phyloP scores from a whole-genome alignment of 1,140 invertebrate species.

The Sitodiplosis mosellana region DNA sequence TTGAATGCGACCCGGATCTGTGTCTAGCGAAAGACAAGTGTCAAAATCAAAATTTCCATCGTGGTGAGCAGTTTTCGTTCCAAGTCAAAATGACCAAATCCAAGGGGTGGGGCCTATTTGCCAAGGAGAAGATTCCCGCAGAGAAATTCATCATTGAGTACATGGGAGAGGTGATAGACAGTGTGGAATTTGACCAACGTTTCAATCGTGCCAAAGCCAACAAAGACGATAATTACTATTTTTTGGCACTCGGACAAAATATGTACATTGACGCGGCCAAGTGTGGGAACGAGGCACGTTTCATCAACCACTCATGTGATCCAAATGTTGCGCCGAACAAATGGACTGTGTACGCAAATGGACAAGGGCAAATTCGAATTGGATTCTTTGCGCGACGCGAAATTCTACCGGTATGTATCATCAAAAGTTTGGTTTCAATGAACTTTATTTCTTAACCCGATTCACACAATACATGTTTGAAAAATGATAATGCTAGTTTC shows the following conservation, averaged over 20 bases:
- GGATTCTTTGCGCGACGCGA: too few relatives aligned
- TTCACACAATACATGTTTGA: too few relatives aligned
- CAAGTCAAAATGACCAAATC: conserved; percentile 51
- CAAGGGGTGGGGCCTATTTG: conserved; percentile 75
- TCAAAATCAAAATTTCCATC: conserved; percentile 74
- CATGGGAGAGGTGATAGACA: conserved; percentile 87
- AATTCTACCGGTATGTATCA: too few relatives aligned
- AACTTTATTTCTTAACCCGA: too few relatives aligned
- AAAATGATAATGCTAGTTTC: too few relatives aligned
- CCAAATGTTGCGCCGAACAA: too few relatives aligned
- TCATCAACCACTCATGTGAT: too few relatives aligned
- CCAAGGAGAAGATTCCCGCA: conserved; percentile 46
- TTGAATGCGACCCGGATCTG: conserved; percentile 67
- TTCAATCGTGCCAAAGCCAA: conserved; percentile 60
- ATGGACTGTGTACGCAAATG: too few relatives aligned
- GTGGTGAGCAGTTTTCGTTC: conserved; percentile 64
- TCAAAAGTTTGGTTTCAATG: too few relatives aligned
- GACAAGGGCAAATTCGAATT: too few relatives aligned
- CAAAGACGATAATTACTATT: conserved; percentile 87
- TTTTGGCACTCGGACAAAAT: conserved; percentile 77
- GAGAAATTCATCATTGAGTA: conserved; percentile 91
- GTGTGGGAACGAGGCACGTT: too few relatives aligned
- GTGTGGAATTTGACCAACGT: conserved; percentile 67
- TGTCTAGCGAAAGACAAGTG: conserved; percentile 69
- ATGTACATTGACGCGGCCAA: conserved; percentile 88